A percentile compares a stretch with the other conserved stretches of the same genome.
phyloP scores from a whole-genome alignment of 1,140 invertebrate genomes.

The Neodiprion virginianus region DNA sequence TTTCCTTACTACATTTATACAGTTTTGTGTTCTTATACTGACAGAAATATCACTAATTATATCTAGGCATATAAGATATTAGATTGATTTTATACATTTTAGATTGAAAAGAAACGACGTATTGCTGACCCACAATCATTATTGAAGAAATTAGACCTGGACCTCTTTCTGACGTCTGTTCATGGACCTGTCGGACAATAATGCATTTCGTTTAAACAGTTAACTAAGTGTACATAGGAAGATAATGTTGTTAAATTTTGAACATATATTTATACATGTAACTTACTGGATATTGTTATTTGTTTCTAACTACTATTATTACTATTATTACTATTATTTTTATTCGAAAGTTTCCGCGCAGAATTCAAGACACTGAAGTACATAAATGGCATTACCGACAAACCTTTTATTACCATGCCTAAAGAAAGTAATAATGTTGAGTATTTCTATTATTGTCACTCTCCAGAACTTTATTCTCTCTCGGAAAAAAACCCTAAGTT shows the following conservation, averaged over 20 bases:
- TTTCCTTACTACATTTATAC: conserved; percentile 14
- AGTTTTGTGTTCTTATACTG: conserved; percentile 16
- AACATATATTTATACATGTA: conserved; percentile 16
- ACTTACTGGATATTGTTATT: conserved; percentile 13
- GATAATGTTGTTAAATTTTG: background rate
- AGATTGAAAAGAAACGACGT: conserved; percentile 32
- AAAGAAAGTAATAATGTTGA: too few species aligned
- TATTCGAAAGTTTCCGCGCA: too few species aligned
- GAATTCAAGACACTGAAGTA: too few species aligned
- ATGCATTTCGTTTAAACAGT: background rate
- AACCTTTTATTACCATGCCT: too few species aligned
- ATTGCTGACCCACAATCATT: conserved; percentile 38
- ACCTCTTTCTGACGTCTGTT: conserved; percentile 45
- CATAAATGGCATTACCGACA: too few species aligned
- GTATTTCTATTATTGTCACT: too few species aligned
- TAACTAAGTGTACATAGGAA: background rate
- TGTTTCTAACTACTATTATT: background rate
- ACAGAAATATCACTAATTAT: too few species aligned
- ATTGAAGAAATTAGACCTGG: conserved; percentile 42
- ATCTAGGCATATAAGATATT: too few species aligned
- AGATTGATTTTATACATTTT: background rate
- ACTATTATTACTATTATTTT: too few species aligned
- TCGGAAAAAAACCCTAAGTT: too few species aligned
- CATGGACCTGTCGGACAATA: conserved; percentile 41
- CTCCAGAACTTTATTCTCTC: too few species aligned